Evolutionary conservation across 2,888 invertebrate species (phyloP), one percentile per base, ranked within the genome.

Genomic region (Leptodirus hochenwartii): DNA sequence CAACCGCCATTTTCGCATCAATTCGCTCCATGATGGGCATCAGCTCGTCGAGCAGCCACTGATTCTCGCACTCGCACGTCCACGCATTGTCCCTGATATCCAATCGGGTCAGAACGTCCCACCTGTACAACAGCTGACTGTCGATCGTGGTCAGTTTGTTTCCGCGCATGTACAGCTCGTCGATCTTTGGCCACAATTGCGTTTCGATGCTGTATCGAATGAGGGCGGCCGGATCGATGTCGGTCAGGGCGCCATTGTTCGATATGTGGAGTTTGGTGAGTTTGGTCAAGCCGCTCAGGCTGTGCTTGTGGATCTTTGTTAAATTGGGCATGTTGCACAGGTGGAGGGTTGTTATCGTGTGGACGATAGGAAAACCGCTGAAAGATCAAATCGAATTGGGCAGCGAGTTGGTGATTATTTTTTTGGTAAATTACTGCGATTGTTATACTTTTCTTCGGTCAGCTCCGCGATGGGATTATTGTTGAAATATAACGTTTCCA

Each of bases 21-120:
- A 54, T 55, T 11, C 47, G 47, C 3, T 63, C 55, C 2, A 73
- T 59, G 11, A 62, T 47, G 0, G 64, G 61, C 25, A 69, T 63
- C 26, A 81, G 50, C n/a, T 61, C 54, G 17, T 69, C 64, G 10
- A 81, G 68, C 54, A 85, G 62, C 69, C 77, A 77, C 44, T 77
- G 72, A 34, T 82, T 81, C 35, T 71, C 64, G 43, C 78, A 79
- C 48, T 82, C 80, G 46, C 85, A 87, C 15, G 65, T 58, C 72
- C 69, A 85, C 0, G 76, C 72, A 49, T 85, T 85, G 42, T 65
- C 64, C 17, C 66, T 63, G 5, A 87, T 60, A 39, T 79, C 71
- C 28, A 85, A 49, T 28, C 59, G 59, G 15, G 63, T 57, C 10
- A 87, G 48, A 15, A 63, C 53, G 41, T 77, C 72, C 84, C 82